Base-by-base conservation (phyloP, 1,140 invertebrate species). In the Bicyclus anynana region DNA sequence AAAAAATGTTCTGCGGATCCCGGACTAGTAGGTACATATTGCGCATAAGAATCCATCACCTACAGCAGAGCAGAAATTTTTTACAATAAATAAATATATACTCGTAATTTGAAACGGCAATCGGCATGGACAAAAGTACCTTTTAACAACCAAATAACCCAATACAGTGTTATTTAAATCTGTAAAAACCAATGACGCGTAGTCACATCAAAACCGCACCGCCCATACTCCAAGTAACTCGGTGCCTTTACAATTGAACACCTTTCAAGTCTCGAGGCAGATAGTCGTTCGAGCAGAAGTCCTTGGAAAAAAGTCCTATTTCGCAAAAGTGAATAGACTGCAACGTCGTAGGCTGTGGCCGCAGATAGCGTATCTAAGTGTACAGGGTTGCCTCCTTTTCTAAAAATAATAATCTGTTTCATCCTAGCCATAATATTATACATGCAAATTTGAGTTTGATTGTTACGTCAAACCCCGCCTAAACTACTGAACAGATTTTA, bases 211-310 rank as follows among this genome's bases (percentile, higher is more conserved):
- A 69, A 58, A 51, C 55, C 57, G 48, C 35, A 55, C 70, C 74
- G 70, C 50, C 53, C 63, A 65, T 21, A 50, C 20, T 59, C 50
- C 60, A 64, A 65, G 9, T 33, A 33, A 33, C 29, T 40, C 13
- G 3, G 57, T 64, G 57, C 60, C 72, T 74, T 76, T 50, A 74
- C 78, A 81, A 80, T 66, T 60, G 72, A 79, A 81, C 77, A 75
- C 78, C 77, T 84, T 80, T 57, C 13, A 20, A 48, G 46, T 38
- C 44, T 12, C 5, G 7, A 26, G 5, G 26, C 67, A 67, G 62
- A 72, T 67, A 71, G 48, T 56, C 51, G 51, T 10, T 68, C 68
- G 59, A 64, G 66, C 72, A 69, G 58, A 77, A 78, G 74, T 72
- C 67, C 69, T 61, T 67, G 27, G 20, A 26, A 62, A 59, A 65